These are phyloP conservation scores for Sericinus montela DNA, from an alignment of 2,888 invertebrate species.

Conservation along the genomic window DNA sequence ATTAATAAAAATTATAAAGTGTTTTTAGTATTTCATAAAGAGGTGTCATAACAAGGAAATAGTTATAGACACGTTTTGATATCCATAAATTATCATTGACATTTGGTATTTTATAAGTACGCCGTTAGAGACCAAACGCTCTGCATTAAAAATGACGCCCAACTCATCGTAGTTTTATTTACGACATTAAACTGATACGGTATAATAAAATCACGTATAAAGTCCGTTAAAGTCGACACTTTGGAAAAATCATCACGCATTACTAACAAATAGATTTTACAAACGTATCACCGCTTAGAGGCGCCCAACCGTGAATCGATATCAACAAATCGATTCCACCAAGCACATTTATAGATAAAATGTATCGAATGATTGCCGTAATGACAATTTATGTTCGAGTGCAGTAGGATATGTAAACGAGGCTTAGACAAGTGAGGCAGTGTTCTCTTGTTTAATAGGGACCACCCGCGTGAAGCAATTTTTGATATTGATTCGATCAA, in stretches of 20 bases:
- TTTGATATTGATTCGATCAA: constrained; percentile 13
- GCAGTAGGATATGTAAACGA: constrained; percentile 68
- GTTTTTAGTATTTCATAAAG: no score
- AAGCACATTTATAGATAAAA: constrained; percentile 56
- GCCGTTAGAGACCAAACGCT: constrained; percentile 18
- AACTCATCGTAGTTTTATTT: constrained; percentile 35
- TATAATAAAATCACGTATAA: constrained; percentile 54
- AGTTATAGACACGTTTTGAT: constrained; percentile 11
- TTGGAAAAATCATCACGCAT: constrained; percentile 31
- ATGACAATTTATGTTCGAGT: constrained; percentile 72
- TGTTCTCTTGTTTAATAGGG: constrained; percentile 49
- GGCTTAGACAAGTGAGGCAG: constrained; percentile 49
- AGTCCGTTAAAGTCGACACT: constrained; percentile 45
- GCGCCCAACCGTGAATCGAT: constrained; percentile 53
- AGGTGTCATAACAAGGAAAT: constrained; percentile 11
- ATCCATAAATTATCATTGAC: constrained; percentile 30
- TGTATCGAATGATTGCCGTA: constrained; percentile 67
- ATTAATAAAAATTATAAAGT: no score
- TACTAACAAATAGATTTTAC: constrained; percentile 38
- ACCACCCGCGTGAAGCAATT: constrained; percentile 50
- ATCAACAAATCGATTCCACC: constrained; percentile 47
- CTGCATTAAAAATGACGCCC: constrained; percentile 24
- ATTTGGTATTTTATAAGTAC: constrained; percentile 18
- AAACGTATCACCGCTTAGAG: constrained; percentile 40
- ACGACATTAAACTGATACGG: constrained; percentile 57